Base-by-base conservation (phyloP, 1,140 invertebrate genomes). In the Trypoxylus dichotomus region DNA sequence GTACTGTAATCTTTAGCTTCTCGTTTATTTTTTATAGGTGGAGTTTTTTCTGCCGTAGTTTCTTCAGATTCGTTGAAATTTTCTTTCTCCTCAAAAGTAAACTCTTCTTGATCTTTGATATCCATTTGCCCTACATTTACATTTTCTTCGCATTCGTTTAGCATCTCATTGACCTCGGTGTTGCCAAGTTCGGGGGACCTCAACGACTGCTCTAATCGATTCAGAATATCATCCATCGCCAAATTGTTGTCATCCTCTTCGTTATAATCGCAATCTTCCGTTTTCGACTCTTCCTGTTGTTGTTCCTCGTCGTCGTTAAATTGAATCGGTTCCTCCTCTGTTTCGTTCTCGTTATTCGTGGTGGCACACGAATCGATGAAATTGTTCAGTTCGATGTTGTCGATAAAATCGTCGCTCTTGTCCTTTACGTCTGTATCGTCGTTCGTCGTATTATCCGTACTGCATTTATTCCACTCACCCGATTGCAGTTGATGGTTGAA, bases 241-340 rank as follows among this genome's bases (percentile, higher is more conserved):
- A 91, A 79, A 83, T 90, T 89, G 79, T 90, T 88, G 78, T 91
- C 89, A 79, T 91, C 90, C 24, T 91, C 90, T 72, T 90, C 89
- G 37, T 86, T 86, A 78, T 91, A 90, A 83, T 90, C 89, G 47
- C 84, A 84, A 21, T 85, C 84, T 47, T 85, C 83, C 27, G 79
- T 79, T 77, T 83, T 83, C 5, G 63, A 58, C 3, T 13, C 58
- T 75, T 77, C 32, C 72, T 72, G 71, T 37, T 73, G 27, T 77
- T 43, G 60, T 29, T 74, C 68, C 19, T 74, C 21, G 11, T 41
- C 72, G 3, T 80, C 68, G 15, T 78, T 78, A 47, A 76, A 78
- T 32, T 54, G 43, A 21, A 74, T 19, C 3, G 58, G 29, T n/a
- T 77, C 73, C 43, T 79, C 42, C 32, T 76, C 43, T 21, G 74